A percentile compares a stretch with the other conserved stretches of the same genome.
phyloP scores from a whole-genome alignment of 2,113 vertebrate species.

The Lepus europaeus region DNA sequence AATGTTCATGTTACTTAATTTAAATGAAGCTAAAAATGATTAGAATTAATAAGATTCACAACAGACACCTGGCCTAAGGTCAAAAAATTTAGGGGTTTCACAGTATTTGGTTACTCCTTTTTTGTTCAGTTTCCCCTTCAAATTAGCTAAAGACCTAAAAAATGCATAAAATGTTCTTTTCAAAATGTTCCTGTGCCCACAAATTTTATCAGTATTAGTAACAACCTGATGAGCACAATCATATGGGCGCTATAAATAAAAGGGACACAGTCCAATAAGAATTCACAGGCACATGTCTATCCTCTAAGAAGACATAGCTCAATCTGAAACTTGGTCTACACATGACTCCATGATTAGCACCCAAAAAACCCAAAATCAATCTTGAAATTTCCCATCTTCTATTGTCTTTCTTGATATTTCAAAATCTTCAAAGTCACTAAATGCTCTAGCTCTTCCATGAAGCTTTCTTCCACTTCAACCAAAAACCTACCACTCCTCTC shows the following conservation, averaged over 20 bases:
- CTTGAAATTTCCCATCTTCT: conserved; percentile 73
- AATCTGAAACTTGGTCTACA: conserved; percentile 75
- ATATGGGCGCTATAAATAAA: conserved; percentile 82
- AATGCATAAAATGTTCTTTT: conserved; percentile 64
- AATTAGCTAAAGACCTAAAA: conserved; percentile 72
- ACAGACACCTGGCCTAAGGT: conserved; percentile 69
- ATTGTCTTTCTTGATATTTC: conserved; percentile 29
- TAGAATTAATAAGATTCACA: conserved; percentile 69
- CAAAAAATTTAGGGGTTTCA: conserved; percentile 79
- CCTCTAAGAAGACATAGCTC: conserved; percentile 70
- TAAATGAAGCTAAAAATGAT: conserved; percentile 71
- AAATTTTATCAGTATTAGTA: conserved; percentile 81
- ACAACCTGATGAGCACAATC: conserved; percentile 71
- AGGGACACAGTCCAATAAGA: conserved; percentile 69
- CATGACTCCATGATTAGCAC: conserved; percentile 67
- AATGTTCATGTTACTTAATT: conserved; percentile 64
- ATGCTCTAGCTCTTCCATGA: conserved; percentile 40
- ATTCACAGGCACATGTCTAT: conserved; percentile 50
- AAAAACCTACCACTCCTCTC: background rate
- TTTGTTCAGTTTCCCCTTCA: conserved; percentile 75
- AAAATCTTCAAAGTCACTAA: conserved; percentile 42
- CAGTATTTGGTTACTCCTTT: conserved; percentile 79
- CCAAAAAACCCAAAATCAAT: conserved; percentile 71
- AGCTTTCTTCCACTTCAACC: conserved; percentile 40
- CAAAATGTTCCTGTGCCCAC: conserved; percentile 72